Evolutionary conservation across 2,888 invertebrate genomes (phyloP), one percentile per base, ranked within the genome.

Genomic region (Sarcophaga carnaria): DNA sequence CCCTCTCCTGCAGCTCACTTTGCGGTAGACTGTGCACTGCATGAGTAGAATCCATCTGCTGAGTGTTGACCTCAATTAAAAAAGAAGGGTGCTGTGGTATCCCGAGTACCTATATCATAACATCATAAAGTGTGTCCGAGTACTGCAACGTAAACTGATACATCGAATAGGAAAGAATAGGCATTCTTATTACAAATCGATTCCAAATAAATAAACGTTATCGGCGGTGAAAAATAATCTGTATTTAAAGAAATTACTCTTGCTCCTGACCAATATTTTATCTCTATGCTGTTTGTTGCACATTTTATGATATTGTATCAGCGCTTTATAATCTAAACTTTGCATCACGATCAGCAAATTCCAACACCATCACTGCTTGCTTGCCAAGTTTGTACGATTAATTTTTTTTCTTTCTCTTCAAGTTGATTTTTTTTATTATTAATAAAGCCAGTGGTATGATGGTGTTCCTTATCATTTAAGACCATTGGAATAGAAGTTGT

Each of bases 281-380:
- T 66, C 27, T 59, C 66, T 54, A 17, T 59, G 74, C 27, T 84
- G 63, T 63, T 80, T 74, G 80, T 74, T 78, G 80, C 71, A 37
- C 37, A 76, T 76, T 81, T 82, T 81, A 75, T 87, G 87, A 87
- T 87, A 87, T 85, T 87, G 86, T 88, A 88, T 89, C 89, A 90
- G 90, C 90, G 90, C 88, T 90, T 90, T 92, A 92, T 90, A 90
- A 88, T 89, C 85, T 82, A 88, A 88, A 89, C 89, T 90, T 89
- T 79, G 88, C 89, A 89, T 89, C 91, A 90, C 92, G 90, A 91
- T 92, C 92, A 90, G 91, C 90, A 89, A 90, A 91, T 90, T 91
- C 90, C 90, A 90, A 89, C 79, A 87, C 88, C 86, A 85, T 54
- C 72, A 67, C 78, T 49, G 80, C 71, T 72, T 49, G 80, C 71